A percentile compares a stretch with the other conserved stretches of the same genome.
phyloP scores from a whole-genome alignment of 2,113 vertebrate genomes.

The Sapajus apella region DNA sequence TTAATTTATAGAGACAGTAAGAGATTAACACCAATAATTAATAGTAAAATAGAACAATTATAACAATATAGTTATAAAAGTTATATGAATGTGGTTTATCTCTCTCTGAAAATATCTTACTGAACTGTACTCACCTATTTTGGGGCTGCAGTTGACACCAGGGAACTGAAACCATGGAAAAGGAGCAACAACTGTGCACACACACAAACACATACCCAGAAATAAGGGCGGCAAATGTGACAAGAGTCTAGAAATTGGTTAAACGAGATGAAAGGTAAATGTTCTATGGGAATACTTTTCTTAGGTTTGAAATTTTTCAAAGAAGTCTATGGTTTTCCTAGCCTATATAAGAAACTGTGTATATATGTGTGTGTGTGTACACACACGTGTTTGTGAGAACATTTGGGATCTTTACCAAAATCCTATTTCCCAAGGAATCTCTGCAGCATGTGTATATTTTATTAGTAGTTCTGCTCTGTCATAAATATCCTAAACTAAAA shows the following conservation, averaged over 20 bases:
- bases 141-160: neutral
- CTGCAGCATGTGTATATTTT: neutral
- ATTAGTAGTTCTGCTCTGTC: neutral
- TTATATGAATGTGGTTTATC: neutral
- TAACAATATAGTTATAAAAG: neutral
- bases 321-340: neutral
- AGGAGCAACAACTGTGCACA: neutral
- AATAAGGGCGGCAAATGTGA: neutral
- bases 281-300: neutral
- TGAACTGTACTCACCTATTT: neutral
- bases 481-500: constrained; percentile 47
- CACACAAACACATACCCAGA: neutral
- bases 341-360: neutral
- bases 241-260: neutral
- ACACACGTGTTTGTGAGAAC: neutral
- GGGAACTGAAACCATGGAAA: neutral
- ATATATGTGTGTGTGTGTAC: neutral
- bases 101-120: neutral
- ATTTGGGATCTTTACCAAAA: neutral
- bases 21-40: neutral
- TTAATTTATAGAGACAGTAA: neutral
- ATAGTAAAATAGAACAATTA: neutral
- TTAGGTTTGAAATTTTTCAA: neutral
- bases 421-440: neutral
- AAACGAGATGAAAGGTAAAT: neutral